Base-by-base conservation (phyloP, 2,888 invertebrate genomes). In the Drosophila prolongata region DNA sequence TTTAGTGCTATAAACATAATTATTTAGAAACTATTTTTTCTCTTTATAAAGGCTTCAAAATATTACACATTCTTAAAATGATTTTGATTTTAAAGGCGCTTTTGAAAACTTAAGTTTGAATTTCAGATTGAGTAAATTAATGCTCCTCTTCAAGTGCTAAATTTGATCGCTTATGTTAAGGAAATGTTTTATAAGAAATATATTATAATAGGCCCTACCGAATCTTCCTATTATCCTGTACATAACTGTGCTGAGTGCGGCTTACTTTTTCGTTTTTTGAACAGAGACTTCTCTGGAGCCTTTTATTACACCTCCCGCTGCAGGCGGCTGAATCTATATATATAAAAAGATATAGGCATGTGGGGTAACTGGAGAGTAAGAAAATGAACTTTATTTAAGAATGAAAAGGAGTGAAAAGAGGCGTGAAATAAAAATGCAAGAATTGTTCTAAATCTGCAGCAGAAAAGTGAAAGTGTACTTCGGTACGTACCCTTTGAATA, bases 371-470 rank as follows among this genome's bases (percentile, higher is more conserved):
- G 34, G 44, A n/a, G 30, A 13, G 19, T n/a, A 47, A 46, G 52
- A 58, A 56, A 49, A 44, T 61, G 61, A 61, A 71, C 55, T 55
- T 38, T 62, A 47, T 46, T 66, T 54, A 35, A 64, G 64, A n/a
- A 47, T 34, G 34, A 35, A 43, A 37, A 30, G 49, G 6, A 27
- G 11, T 10, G 24, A 49, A 59, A 47, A 38, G 16, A 35, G 42
- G 37, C 35, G 30, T 27, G 38, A 69, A 71, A 75, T 62, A 77
- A 80, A 79, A 86, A 79, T 80, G 71, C 69, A 72, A 40, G 77
- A 79, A 86, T 80, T 86, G 86, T 83, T 86, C 86, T 83, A 82
- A 86, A 80, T 83, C 65, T 53, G 53, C 38, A 38, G 67, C 37
- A 46, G 46, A 66, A 75, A 83, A 83, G 87, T 76, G 79, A 86